Percentiles rank a stretch among this genome's conserved stretches.
Evolutionary conservation across 2,888 invertebrate genomes (phyloP).

Genomic region (Abscondita cerata): DNA sequence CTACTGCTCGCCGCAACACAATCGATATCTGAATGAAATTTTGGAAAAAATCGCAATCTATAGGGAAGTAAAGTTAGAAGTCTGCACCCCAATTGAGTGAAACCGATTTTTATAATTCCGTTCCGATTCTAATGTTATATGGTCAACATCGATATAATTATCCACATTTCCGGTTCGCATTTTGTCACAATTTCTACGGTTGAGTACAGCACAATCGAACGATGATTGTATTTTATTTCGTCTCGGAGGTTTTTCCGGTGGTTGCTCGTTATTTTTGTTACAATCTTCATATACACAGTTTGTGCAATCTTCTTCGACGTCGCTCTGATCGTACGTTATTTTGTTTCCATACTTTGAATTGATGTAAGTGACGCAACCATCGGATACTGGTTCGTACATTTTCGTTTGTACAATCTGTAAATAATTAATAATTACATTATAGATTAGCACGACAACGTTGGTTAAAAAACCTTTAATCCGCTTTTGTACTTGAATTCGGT

Average conservation of each 20-base stretch:
- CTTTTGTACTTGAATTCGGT: constrained; percentile 36
- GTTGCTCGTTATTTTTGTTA: constrained; percentile 31
- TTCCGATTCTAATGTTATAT: constrained; percentile 51
- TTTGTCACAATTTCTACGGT: constrained; percentile 38
- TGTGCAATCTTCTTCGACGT: constrained; percentile 43
- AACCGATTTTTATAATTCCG: constrained; percentile 47
- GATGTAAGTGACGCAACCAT: constrained; percentile 49
- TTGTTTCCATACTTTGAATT: constrained; percentile 40
- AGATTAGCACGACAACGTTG: constrained; percentile 10
- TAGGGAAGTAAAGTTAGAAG: constrained; percentile 60
- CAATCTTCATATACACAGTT: constrained; percentile 28
- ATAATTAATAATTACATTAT: constrained; percentile 33
- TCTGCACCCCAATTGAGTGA: constrained; percentile 59
- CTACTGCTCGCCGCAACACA: constrained; percentile 52
- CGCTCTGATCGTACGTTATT: constrained; percentile 38
- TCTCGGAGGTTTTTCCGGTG: constrained; percentile 49
- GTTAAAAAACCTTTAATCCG: constrained; percentile 34
- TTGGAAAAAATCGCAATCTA: constrained; percentile 67
- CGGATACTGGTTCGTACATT: constrained; percentile 56
- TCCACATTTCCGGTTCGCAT: constrained; percentile 51
- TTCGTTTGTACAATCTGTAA: constrained; percentile 47
- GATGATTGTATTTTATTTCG: constrained; percentile 36
- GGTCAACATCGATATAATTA: constrained; percentile 52
- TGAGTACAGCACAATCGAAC: constrained; percentile 21
- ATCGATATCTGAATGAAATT: constrained; percentile 47